A percentile compares a stretch with the other conserved stretches of the same genome.
Evolutionary conservation across 2,888 invertebrate species (phyloP).

Genomic region (Vandiemenella viatica): DNA sequence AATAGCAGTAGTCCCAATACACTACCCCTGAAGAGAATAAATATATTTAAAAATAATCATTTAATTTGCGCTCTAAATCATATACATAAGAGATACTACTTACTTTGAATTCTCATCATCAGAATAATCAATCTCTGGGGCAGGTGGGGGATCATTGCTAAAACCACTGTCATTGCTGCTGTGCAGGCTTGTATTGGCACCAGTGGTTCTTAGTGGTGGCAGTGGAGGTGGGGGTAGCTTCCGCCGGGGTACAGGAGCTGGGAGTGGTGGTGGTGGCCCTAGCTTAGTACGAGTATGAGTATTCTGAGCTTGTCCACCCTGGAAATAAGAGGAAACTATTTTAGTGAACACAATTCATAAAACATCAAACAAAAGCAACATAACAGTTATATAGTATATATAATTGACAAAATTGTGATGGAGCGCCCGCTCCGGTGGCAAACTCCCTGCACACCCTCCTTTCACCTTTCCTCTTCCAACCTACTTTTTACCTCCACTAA

Average conservation of each 20-base stretch:
- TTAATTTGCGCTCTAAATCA: neutral
- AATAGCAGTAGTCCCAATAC: no score
- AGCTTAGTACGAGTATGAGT: constrained; percentile 29
- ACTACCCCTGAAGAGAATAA: neutral
- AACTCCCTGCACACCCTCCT: no score
- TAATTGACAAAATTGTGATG: no score
- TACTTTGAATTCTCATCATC: constrained; percentile 72
- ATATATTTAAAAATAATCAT: neutral
- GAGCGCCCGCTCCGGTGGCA: no score
- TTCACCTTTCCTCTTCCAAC: no score
- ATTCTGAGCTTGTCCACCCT: constrained; percentile 3
- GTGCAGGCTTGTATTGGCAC: constrained; percentile 52
- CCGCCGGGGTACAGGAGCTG: constrained; percentile 49
- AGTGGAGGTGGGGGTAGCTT: constrained; percentile 3
- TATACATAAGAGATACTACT: no score
- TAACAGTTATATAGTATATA: no score
- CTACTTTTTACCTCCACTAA: no score
- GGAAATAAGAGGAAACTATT: no score
- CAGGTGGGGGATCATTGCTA: constrained; percentile 72
- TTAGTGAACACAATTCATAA: no score
- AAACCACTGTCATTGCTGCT: constrained; percentile 90
- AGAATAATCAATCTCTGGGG: constrained; percentile 79
- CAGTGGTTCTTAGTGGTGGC: constrained; percentile 9
- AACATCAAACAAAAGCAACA: no score
- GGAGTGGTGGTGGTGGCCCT: constrained; percentile 55